Evolutionary conservation across 2,113 vertebrate species (phyloP).

Genomic region (Pelmatolapia mariae): DNA sequence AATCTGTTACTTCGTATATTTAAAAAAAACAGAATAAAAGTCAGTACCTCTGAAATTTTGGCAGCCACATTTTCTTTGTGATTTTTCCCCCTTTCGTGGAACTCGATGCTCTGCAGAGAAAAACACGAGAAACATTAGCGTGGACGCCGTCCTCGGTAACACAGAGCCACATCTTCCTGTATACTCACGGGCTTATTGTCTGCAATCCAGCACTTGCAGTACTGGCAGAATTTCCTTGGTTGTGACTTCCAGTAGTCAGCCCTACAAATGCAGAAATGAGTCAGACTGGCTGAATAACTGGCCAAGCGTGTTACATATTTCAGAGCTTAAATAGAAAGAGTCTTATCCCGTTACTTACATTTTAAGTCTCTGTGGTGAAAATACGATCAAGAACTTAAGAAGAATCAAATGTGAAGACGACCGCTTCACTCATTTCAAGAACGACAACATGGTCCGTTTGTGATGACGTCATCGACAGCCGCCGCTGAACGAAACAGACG

Average conservation of each 20-base stretch:
- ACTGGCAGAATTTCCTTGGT: constrained; percentile 97
- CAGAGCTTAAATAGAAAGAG: accelerated
- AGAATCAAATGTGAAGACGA: not conserved
- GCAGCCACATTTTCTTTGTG: constrained; percentile 98
- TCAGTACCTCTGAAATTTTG: constrained; percentile 87
- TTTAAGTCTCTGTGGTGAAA: not conserved
- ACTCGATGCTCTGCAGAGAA: constrained; percentile 83
- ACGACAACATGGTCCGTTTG: constrained; percentile 37
- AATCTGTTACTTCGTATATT: not conserved
- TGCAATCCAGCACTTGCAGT: constrained; percentile 99
- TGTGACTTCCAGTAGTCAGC: constrained; percentile 99
- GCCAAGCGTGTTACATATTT: accelerated
- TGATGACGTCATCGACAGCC: constrained; percentile 21
- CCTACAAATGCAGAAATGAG: constrained; percentile 72
- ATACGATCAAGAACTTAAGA: not conserved
- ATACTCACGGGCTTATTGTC: constrained; percentile 94
- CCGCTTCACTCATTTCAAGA: constrained; percentile 6
- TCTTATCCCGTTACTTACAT: constrained; percentile 34
- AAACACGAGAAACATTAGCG: not conserved
- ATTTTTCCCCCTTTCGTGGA: constrained; percentile 97
- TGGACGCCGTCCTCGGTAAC: not conserved
- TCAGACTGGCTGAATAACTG: not conserved
- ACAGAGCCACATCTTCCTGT: not conserved
- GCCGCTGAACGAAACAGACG: not conserved
- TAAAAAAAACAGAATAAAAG: not conserved